Evolutionary conservation across 2,888 invertebrate species (phyloP).

Genomic region (Drosophila eohydei): DNA sequence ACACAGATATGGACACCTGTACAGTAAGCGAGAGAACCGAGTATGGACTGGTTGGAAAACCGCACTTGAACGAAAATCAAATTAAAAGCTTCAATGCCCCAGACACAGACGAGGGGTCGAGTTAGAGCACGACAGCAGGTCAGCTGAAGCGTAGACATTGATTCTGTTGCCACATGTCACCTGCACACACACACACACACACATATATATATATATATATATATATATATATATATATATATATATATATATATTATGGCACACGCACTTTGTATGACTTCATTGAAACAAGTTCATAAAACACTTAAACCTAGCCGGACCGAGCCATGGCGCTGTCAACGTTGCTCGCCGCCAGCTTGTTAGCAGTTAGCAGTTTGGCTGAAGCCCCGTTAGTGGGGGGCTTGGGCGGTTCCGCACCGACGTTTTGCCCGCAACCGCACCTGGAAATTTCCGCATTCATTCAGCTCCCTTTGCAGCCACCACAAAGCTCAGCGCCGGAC

Average conservation of each 20-base stretch:
- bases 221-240: neutral
- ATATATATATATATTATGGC: slow-evolving; percentile 2
- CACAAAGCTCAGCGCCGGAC: slow-evolving; percentile 45
- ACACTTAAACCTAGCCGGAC: slow-evolving; percentile 78
- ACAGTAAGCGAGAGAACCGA: slow-evolving; percentile 3
- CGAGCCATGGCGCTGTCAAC: slow-evolving; percentile 63
- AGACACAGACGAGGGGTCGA: slow-evolving; percentile 60
- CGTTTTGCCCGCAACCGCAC: neutral
- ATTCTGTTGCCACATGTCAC: slow-evolving; percentile 66
- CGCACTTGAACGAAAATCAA: slow-evolving; percentile 82
- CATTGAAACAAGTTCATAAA: slow-evolving; percentile 83
- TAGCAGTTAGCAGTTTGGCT: slow-evolving; percentile 60
- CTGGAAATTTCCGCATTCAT: slow-evolving; percentile 1
- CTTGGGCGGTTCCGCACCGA: no score
- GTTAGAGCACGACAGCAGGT: slow-evolving; percentile 43
- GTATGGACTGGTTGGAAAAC: slow-evolving; percentile 56
- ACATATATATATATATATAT: neutral
- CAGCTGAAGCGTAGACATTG: slow-evolving; percentile 59
- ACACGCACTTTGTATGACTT: slow-evolving; percentile 72
- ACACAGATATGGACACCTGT: slow-evolving; percentile 5
- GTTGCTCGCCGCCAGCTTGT: slow-evolving; percentile 63
- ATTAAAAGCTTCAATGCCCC: slow-evolving; percentile 79
- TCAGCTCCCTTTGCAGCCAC: neutral
- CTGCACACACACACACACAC: slow-evolving; percentile 23
- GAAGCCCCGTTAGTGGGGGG: neutral